Evolutionary conservation across 2,113 vertebrate genomes (phyloP), one percentile per base, ranked within the genome.

Genomic region (Uropsilus gracilis): DNA sequence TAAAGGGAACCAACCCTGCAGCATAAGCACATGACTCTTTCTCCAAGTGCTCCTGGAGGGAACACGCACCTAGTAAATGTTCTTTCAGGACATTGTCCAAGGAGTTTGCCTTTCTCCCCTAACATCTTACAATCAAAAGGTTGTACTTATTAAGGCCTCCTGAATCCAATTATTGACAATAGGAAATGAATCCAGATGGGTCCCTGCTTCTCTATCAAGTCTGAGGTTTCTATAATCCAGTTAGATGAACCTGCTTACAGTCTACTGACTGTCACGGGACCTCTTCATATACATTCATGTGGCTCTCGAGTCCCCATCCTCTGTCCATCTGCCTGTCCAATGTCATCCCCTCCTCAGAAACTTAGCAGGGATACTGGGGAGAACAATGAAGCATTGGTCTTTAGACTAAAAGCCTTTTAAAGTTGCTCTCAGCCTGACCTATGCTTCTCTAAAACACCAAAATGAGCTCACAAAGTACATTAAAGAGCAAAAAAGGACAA

Each of bases 191-290:
- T 20, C 61, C 24, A 68, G 30, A 34, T 13, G 7, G 37, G 42
- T 3, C 42, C 20, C 3, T 39, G 9, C 39, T 30, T 72, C 53
- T 82, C 53, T 39, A 6, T 50, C 44, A 39, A 37, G 32, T 34
- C 44, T n/a, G 17, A 13, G 20, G 48, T 59, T 90, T 63, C 50
- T 48, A 26, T 28, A 50, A 26, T 17, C 28, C 32, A 6, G 17
- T 0, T 22, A 81, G 77, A 26, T 2, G 13, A 55, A 20, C 13
- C n/a, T 32, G 6, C 64, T 22, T 4, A 30, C 0, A 1, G 46
- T 34, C 30, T 50, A 39, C n/a, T 5, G 22, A 22, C 8, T 48
- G 57, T 32, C 18, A 5, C 61, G 26, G 73, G 39, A 81, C n/a
- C 39, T n/a, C 61, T 20, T 3, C 9, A 8, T 16, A n/a, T 2